phyloP scores from a whole-genome alignment of 2,888 invertebrate species.

The Tortrix viridana region DNA sequence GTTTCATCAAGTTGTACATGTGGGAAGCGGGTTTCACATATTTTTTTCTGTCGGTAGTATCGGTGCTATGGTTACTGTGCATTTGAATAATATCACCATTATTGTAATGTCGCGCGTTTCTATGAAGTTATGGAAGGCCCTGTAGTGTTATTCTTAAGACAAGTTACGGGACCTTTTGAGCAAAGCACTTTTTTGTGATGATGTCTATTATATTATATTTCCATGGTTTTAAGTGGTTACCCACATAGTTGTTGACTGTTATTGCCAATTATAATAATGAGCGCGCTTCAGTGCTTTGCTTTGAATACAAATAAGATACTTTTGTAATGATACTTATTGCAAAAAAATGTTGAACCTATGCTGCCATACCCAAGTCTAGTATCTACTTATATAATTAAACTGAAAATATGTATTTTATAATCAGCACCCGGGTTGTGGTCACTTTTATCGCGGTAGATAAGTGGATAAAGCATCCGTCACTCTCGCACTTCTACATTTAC shows the following conservation, averaged over 20 bases:
- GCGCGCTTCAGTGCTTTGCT: constrained; percentile 42
- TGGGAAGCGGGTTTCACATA: constrained; percentile 9
- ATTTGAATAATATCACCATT: constrained; percentile 32
- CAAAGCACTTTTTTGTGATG: constrained; percentile 21
- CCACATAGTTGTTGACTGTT: constrained; percentile 43
- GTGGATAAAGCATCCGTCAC: too few relatives aligned
- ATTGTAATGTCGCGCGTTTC: constrained; percentile 19
- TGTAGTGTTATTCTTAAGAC: constrained; percentile 16
- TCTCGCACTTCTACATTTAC: too few relatives aligned
- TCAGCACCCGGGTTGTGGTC: too few relatives aligned
- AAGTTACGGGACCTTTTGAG: constrained; percentile 29
- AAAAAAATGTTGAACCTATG: constrained; percentile 27
- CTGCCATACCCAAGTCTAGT: not conserved
- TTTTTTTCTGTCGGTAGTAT: constrained; percentile 12
- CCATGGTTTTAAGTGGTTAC: constrained; percentile 22
- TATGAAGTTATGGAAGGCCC: constrained; percentile 14
- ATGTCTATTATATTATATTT: constrained; percentile 24
- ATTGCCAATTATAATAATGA: constrained; percentile 58
- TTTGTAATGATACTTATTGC: constrained; percentile 47
- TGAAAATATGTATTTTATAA: too few relatives aligned
- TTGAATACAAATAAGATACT: constrained; percentile 57
- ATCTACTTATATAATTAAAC: not conserved
- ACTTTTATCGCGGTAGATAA: too few relatives aligned
- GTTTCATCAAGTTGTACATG: constrained; percentile 5
- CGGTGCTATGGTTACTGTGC: constrained; percentile 21